Conservation (phyloP, 2,888 invertebrate genomes). For the Mongoloraphidia duomilia region DNA sequence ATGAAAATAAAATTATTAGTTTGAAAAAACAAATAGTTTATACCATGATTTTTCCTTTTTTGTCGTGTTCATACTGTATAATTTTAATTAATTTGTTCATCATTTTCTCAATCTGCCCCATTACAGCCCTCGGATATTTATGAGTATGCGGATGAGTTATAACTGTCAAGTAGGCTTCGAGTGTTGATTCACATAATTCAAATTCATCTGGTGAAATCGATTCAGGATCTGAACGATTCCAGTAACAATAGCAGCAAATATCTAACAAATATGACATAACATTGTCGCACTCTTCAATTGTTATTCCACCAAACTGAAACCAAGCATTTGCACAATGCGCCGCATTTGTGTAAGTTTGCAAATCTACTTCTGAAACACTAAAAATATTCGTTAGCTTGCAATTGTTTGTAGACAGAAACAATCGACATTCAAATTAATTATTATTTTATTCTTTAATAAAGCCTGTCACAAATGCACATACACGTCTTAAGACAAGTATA, state of each 20-base stretch:
- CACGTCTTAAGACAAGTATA: too few relatives aligned
- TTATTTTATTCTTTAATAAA: too few relatives aligned
- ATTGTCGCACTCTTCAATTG: conserved; percentile 25
- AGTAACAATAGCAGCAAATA: conserved; percentile 29
- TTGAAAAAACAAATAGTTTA: neutral
- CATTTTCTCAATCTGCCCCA: conserved; percentile 42
- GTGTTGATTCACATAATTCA: conserved; percentile 42
- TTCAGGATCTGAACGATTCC: conserved; percentile 31
- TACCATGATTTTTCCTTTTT: conserved; percentile 27
- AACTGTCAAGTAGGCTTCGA: conserved; percentile 44
- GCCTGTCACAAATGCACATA: too few relatives aligned
- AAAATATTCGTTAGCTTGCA: conserved; percentile 9
- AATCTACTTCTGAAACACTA: conserved; percentile 29
- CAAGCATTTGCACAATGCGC: conserved; percentile 43
- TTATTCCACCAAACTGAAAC: conserved; percentile 41
- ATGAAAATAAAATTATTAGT: too few relatives aligned
- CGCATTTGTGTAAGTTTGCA: conserved; percentile 37
- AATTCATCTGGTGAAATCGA: conserved; percentile 38
- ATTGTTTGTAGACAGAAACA: too few relatives aligned
- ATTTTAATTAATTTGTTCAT: conserved; percentile 40
- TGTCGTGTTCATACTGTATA: conserved; percentile 31
- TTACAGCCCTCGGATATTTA: conserved; percentile 41
- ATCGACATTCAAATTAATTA: too few relatives aligned
- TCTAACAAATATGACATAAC: conserved; percentile 26
- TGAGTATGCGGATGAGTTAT: conserved; percentile 46